Base-by-base conservation (phyloP, 2,888 invertebrate species). In the Mycalesis mineus region DNA sequence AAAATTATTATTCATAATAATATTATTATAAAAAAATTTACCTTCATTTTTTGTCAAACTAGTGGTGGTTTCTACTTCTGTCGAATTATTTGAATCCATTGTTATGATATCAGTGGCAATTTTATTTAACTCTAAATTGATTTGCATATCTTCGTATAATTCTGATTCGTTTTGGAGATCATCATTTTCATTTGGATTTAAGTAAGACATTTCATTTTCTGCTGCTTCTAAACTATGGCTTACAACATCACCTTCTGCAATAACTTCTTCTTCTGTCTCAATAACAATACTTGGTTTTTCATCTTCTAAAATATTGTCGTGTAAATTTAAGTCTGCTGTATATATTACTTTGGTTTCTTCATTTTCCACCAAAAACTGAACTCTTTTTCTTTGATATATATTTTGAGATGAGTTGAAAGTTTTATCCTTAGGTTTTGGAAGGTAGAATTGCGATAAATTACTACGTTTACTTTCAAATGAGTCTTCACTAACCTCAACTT, bases 291-390 rank as follows among this genome's bases (percentile, higher is more conserved):
- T 55, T 5, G 54, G 28, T 48, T 50, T 57, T 28, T 71, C 63
- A 57, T 78, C 75, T 48, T 67, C 71, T 7, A 72, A 66, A n/a
- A 72, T 68, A 57, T 73, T 79, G 68, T 82, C 82, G 63, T 87
- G 82, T 55, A 89, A 76, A 60, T 88, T 86, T 53, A 89, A 77
- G 61, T 89, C 88, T 1, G 89, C 89, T n/a, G 89, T 88, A 61
- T 82, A 89, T 57, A 89, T 88, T 7, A 87, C 78, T 70, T 83
- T 88, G 28, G 88, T 88, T 73, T 88, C 88, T 69, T 91, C 92
- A 71, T 91, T 93, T 84, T 93, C 93, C 47, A 94, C 93, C 71
- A 93, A 84, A 85, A 94, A 94, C 77, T 94, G 93, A 61, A 94
- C 94, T 72, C 93, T 92, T 89, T 93, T 94, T 72, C 94, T 91